Percentiles rank a stretch among this genome's conserved stretches.
These are phyloP conservation scores for Lepidotrigona ventralis DNA, from an alignment of 1,140 invertebrate genomes.

Conservation along the genomic window DNA sequence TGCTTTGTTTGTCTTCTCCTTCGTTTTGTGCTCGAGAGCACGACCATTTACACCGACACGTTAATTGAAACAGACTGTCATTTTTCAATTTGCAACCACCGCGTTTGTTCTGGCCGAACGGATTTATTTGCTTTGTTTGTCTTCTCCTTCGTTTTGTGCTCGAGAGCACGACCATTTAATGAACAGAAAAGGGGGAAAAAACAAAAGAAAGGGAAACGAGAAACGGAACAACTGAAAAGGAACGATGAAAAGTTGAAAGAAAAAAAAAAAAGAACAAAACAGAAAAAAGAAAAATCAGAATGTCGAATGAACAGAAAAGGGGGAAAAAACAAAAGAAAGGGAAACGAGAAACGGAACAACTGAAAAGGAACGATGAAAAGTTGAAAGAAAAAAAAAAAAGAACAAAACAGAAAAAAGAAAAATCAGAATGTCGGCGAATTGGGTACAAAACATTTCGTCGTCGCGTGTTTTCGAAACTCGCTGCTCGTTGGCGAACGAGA, in stretches of 20 bases:
- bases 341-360: neutral
- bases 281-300: no score
- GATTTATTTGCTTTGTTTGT: slow-evolving; percentile 15
- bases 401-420: no score
- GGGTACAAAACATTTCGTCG: slow-evolving; percentile 8
- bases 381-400: neutral
- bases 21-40: neutral
- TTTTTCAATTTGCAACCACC: slow-evolving; percentile 21
- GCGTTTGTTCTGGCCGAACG: no score
- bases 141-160: no score
- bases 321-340: neutral
- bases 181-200: neutral
- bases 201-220: neutral
- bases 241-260: neutral
- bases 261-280: neutral
- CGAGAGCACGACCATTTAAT: neutral
- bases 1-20: neutral
- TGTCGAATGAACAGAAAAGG: neutral
- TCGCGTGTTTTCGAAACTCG: neutral
- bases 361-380: neutral
- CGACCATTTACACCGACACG: neutral
- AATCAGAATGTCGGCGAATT: neutral
- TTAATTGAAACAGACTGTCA: slow-evolving; percentile 34
- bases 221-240: no score
- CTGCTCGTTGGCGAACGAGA: neutral